Evolutionary conservation across 2,888 invertebrate genomes (phyloP), one percentile per base, ranked within the genome.

Genomic region (Himalopsyche japonica): DNA sequence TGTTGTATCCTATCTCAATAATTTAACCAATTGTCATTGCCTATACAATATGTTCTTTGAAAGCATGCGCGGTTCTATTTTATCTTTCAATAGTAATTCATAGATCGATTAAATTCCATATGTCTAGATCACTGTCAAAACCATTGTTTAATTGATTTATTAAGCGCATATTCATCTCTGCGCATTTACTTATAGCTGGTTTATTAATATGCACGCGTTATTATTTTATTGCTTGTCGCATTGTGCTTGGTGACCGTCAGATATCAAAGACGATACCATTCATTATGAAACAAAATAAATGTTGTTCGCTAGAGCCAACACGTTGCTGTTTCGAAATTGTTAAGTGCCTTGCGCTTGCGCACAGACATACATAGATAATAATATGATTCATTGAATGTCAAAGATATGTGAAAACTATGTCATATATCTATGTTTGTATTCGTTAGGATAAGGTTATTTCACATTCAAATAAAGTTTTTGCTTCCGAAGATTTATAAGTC

Each of bases 211-310:
- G 12, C 30, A 27, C 70, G 79, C 18, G 34, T 77, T 77, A 77
- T 77, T 77, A 77, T 77, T 77, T 77, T 77, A 77, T 77, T 37
- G 77, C 77, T 77, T 77, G 77, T 77, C 77, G 43, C 37, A 77
- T 77, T 83, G 79, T 83, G 30, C 76, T 77, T 76, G 76, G 47
- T 76, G 76, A 76, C 48, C 32, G 76, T 76, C 47, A 82, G 49
- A 82, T 37, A 43, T 37, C 49, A 37, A 43, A 77, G 43, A 34
- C 77, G 43, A 77, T 37, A 34, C 34, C 77, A 77, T 77, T 77
- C 34, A 77, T 77, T 77, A 77, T 43, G 43, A 77, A 34, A 37
- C 77, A 37, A 77, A 34, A 37, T 37, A 37, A 34, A 37, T 77
- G 24, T 27, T 70, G 70, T 10, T 27, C 70, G 27, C 27, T 70